phyloP scores from a whole-genome alignment of 2,888 invertebrate genomes.

The Ectropis crepuscularia region DNA sequence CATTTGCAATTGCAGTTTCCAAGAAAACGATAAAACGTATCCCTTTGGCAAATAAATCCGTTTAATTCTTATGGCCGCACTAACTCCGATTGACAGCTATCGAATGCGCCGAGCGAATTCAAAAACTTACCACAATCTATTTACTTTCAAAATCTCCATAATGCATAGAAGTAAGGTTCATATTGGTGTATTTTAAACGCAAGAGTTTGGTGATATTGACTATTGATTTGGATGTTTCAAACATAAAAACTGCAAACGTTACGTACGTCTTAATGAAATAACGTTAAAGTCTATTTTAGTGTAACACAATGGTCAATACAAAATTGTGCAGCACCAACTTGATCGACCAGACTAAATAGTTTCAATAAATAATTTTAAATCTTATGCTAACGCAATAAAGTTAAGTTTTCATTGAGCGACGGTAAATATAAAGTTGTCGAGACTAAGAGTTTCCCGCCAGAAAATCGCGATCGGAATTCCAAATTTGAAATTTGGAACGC shows the following conservation, averaged over 20 bases:
- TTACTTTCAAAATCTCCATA: neutral
- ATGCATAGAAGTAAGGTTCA: neutral
- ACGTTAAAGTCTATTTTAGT: slow-evolving; percentile 7
- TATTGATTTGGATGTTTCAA: slow-evolving; percentile 18
- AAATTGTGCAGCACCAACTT: slow-evolving; percentile 13
- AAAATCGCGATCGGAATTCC: slow-evolving; percentile 71
- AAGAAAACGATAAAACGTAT: slow-evolving; percentile 66
- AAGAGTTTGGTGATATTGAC: neutral
- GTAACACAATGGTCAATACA: neutral
- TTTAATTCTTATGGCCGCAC: slow-evolving; percentile 67
- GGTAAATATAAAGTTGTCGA: slow-evolving; percentile 54
- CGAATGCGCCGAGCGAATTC: slow-evolving; percentile 70
- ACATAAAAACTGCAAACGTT: slow-evolving; percentile 1
- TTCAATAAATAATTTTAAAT: neutral
- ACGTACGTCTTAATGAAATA: neutral
- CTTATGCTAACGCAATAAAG: slow-evolving; percentile 36
- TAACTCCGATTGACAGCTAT: slow-evolving; percentile 72
- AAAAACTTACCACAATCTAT: slow-evolving; percentile 38
- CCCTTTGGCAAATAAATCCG: slow-evolving; percentile 72
- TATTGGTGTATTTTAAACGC: slow-evolving; percentile 5
- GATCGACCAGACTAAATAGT: slow-evolving; percentile 8
- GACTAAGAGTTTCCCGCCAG: slow-evolving; percentile 66
- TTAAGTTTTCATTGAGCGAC: slow-evolving; percentile 22
- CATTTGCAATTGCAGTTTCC: slow-evolving; percentile 63
- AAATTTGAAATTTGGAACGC: slow-evolving; percentile 69